phyloP scores from a whole-genome alignment of 2,797 vertebrate genomes.

The Sebastes hubbsi region DNA sequence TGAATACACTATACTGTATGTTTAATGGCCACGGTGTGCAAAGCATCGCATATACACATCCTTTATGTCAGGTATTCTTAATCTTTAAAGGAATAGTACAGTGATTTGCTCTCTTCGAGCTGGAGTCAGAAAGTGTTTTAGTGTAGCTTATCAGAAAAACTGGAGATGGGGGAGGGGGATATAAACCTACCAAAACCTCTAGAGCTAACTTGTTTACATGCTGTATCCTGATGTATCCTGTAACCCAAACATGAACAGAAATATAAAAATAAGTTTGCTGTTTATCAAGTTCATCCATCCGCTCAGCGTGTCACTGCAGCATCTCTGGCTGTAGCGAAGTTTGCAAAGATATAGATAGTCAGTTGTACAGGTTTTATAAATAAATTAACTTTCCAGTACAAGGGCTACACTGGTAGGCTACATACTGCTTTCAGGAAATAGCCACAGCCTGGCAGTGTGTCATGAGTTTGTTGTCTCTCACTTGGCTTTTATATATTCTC shows the following conservation, averaged over 20 bases:
- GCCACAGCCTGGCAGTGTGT: not conserved
- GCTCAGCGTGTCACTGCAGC: not conserved
- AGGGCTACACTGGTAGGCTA: not conserved
- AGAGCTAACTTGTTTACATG: not conserved
- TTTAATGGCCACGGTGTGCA: not conserved
- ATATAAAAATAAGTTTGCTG: not conserved
- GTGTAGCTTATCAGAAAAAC: not conserved
- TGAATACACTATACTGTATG: not conserved
- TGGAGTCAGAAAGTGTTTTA: not conserved
- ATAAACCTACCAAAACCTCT: not conserved
- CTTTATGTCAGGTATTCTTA: not conserved
- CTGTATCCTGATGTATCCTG: not conserved
- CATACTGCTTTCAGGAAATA: not conserved
- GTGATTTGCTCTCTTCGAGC: not conserved
- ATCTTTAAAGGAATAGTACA: not conserved
- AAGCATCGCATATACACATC: not conserved
- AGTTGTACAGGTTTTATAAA: too few relatives aligned
- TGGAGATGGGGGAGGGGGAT: not conserved
- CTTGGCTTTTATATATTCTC: not conserved
- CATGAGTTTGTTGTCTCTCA: not conserved
- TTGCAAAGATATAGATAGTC: not conserved
- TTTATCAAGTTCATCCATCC: not conserved
- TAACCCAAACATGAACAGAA: not conserved
- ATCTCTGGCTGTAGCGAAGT: not conserved
- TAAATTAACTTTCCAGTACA: not conserved